Evolutionary conservation across 2,797 vertebrate genomes (phyloP).

Genomic region (Falco rusticolus): DNA sequence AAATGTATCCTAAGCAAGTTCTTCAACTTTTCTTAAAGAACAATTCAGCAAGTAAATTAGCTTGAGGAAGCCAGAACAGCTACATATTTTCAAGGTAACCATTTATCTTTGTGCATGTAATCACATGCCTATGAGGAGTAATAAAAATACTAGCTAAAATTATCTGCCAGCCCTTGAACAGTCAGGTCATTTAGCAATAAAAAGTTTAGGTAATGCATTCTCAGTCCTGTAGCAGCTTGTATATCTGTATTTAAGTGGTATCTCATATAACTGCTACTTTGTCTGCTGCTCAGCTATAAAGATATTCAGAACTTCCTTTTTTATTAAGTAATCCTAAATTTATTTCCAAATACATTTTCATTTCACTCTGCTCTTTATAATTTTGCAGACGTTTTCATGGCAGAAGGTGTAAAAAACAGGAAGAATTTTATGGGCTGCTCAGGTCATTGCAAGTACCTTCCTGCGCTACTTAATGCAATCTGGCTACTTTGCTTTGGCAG

Average conservation of each 20-base stretch:
- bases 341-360: background rate
- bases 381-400: background rate
- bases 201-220: background rate
- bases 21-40: constrained; percentile 38
- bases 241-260: background rate
- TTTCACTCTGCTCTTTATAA: background rate
- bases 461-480: background rate
- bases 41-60: constrained; percentile 30
- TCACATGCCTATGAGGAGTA: background rate
- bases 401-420: background rate
- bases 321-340: constrained; percentile 3
- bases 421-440: background rate
- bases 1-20: background rate
- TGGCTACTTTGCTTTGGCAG: background rate
- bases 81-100: background rate
- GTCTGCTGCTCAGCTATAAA: background rate
- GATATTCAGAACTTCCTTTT: background rate
- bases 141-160: constrained; percentile 9
- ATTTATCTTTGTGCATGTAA: background rate
- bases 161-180: constrained; percentile 12
- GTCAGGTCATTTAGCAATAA: background rate
- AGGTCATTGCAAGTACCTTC: background rate
- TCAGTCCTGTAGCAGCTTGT: background rate
- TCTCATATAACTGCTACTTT: background rate
- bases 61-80: constrained; percentile 12